Percentiles rank a stretch among this genome's conserved stretches.
phyloP scores from a whole-genome alignment of 2,797 vertebrate species.

The Eidolon dupreanum region DNA sequence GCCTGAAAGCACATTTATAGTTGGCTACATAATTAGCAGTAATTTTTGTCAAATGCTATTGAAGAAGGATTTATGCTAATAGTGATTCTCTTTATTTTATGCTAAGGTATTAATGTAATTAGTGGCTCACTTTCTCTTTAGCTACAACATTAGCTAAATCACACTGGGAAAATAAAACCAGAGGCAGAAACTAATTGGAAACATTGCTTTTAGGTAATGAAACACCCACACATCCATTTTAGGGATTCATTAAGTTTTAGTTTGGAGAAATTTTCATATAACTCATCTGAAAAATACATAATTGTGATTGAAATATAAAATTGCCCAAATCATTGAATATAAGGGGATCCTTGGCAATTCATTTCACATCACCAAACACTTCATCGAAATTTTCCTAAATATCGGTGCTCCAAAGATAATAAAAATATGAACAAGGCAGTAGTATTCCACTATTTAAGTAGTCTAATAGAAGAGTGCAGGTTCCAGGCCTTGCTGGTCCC shows the following conservation, averaged over 20 bases:
- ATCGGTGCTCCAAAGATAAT: neutral
- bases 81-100: constrained; percentile 14
- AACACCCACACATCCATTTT: neutral
- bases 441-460: neutral
- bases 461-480: too few species aligned
- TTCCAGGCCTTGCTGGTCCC: too few species aligned
- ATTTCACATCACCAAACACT: neutral
- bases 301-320: neutral
- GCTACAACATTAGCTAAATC: constrained; percentile 50
- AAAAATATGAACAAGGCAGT: neutral
- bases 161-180: constrained; percentile 55
- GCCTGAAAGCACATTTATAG: neutral
- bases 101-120: neutral
- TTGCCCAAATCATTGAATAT: neutral
- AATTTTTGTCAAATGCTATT: neutral
- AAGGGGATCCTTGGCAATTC: neutral
- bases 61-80: constrained; percentile 27
- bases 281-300: neutral
- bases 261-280: neutral
- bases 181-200: constrained; percentile 57
- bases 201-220: constrained; percentile 50
- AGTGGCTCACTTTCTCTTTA: constrained; percentile 30
- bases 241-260: constrained; percentile 38
- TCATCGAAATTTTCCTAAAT: neutral
- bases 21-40: constrained; percentile 2